Conservation (phyloP, 2,797 vertebrate species). For the Gobio occitaniae region DNA sequence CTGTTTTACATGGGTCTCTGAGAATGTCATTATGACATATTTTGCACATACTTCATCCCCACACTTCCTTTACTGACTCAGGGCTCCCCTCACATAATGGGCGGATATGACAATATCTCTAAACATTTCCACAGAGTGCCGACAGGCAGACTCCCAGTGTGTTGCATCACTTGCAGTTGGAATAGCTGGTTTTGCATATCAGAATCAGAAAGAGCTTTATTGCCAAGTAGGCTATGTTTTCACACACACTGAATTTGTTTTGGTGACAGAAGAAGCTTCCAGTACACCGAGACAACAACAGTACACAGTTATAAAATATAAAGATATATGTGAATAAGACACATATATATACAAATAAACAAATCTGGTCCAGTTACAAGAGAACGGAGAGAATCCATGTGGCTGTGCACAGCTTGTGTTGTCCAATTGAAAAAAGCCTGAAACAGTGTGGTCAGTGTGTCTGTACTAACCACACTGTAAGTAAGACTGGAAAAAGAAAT, state of each 20-base stretch:
- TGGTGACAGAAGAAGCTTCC: neutral
- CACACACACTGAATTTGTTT: neutral
- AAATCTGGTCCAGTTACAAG: no score
- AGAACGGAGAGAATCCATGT: neutral
- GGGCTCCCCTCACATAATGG: conserved; percentile 38
- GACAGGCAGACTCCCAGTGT: conserved; percentile 19
- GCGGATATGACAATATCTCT: conserved; percentile 45
- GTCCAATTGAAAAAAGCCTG: conserved; percentile 11
- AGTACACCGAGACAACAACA: no score
- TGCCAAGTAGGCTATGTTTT: neutral
- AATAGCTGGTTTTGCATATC: conserved; percentile 21
- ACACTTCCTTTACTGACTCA: conserved; percentile 35
- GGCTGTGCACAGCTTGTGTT: conserved; percentile 1
- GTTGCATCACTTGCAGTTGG: conserved; percentile 42
- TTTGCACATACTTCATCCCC: conserved; percentile 27
- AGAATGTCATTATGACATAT: neutral
- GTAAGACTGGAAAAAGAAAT: conserved; percentile 13
- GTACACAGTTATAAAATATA: no score
- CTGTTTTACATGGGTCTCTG: conserved; percentile 21
- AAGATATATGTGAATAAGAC: no score
- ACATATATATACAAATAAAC: no score
- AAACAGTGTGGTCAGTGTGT: conserved; percentile 33
- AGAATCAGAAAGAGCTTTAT: neutral
- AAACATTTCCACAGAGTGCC: conserved; percentile 32
- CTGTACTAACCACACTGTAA: conserved; percentile 24